Conservation (phyloP, 30 jellyfish, hydroid and myxozoan genomes). For the Aurelia aurita complex sp. Pacific region DNA sequence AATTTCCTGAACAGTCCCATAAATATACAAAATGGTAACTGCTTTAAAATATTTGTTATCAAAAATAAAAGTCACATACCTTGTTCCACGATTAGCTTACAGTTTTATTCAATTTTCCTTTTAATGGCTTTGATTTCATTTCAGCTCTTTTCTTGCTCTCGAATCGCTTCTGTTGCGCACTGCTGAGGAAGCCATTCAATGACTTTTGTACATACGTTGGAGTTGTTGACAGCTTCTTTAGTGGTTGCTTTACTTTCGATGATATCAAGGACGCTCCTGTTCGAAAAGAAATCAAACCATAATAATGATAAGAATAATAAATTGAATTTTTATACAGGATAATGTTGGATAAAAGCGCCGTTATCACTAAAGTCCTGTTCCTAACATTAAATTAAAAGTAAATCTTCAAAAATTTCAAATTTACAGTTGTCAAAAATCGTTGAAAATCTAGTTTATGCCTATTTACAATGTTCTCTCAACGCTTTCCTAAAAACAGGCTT, state of each 20-base stretch:
- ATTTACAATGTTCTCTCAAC: too few relatives aligned
- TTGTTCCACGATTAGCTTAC: neutral
- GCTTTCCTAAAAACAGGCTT: too few relatives aligned
- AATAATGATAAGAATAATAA: neutral
- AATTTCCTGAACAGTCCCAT: too few relatives aligned
- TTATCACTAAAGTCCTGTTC: too few relatives aligned
- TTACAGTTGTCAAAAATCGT: too few relatives aligned
- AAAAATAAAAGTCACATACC: neutral
- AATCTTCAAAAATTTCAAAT: too few relatives aligned
- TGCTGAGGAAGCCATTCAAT: constrained; percentile 34
- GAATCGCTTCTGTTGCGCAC: constrained; percentile 28
- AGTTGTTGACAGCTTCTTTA: neutral
- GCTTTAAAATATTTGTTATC: too few relatives aligned
- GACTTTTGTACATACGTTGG: neutral
- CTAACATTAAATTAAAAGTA: too few relatives aligned
- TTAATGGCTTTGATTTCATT: neutral
- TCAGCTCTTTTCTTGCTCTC: constrained; percentile 8
- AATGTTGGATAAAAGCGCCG: too few relatives aligned
- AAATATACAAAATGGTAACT: too few relatives aligned
- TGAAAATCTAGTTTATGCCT: too few relatives aligned
- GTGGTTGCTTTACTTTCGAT: constrained; percentile 2
- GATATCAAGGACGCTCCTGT: constrained; percentile 31
- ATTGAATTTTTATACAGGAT: too few relatives aligned
- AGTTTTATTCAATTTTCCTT: neutral
- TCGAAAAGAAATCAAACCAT: neutral